These are phyloP conservation scores for Grapholita molesta DNA, from an alignment of 1,140 invertebrate species.

Conservation along the genomic window DNA sequence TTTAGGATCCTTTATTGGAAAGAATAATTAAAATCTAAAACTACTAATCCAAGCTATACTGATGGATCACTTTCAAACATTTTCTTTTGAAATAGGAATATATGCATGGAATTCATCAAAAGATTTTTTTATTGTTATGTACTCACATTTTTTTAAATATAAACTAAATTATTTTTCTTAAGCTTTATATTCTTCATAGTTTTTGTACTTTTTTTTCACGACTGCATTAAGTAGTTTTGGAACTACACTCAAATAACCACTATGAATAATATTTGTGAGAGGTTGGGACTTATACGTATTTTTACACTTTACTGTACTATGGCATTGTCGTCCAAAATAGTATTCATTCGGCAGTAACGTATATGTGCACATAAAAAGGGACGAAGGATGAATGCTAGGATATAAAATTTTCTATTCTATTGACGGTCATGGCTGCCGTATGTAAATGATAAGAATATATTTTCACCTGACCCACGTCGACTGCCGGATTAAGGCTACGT, in stretches of 20 bases:
- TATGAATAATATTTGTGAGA: neutral
- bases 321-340: neutral
- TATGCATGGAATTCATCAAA: no score
- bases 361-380: slow-evolving; percentile 5
- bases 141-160: no score
- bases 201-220: no score
- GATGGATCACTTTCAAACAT: no score
- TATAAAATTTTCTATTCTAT: slow-evolving; percentile 15
- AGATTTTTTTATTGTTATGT: no score
- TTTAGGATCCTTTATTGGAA: neutral
- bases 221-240: no score
- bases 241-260: no score
- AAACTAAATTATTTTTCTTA: no score
- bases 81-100: no score
- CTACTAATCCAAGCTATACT: no score
- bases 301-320: neutral
- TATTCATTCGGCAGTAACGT: neutral
- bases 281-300: neutral
- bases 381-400: slow-evolving; percentile 5
- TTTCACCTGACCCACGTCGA: slow-evolving; percentile 87
- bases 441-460: slow-evolving; percentile 17
- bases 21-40: neutral
- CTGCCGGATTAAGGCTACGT: slow-evolving; percentile 83
- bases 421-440: neutral
- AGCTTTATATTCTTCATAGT: no score